These are phyloP conservation scores for Pteromalus puparum DNA, from an alignment of 1,140 invertebrate genomes.

Conservation along the genomic window DNA sequence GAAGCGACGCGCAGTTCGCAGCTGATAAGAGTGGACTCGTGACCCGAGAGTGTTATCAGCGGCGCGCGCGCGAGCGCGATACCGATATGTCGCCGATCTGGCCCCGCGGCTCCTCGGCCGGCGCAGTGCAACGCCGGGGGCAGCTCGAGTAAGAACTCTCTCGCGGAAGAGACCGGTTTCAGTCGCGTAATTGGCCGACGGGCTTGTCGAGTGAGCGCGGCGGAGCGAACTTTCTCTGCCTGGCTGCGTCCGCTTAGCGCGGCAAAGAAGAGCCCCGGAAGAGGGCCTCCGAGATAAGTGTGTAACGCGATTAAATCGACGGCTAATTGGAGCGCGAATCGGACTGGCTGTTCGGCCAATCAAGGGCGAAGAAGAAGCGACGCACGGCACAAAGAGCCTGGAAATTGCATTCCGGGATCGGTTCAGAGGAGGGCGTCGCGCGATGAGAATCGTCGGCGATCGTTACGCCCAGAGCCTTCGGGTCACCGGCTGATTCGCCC, in stretches of 20 bases:
- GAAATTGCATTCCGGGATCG: background rate
- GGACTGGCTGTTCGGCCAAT: too few species aligned
- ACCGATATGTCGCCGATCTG: conserved; percentile 4
- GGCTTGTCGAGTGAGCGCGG: too few species aligned
- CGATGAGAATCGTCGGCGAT: conserved; percentile 4
- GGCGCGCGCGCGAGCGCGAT: background rate
- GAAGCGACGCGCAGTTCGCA: too few species aligned
- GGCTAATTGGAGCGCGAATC: background rate
- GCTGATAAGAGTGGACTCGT: too few species aligned
- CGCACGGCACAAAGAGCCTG: background rate
- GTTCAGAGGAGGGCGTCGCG: background rate
- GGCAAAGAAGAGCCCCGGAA: too few species aligned
- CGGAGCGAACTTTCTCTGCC: background rate
- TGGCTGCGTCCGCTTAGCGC: background rate
- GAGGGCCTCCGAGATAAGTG: background rate
- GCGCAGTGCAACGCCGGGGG: background rate
- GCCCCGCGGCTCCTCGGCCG: background rate
- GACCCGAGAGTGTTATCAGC: too few species aligned
- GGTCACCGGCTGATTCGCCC: conserved; percentile 16
- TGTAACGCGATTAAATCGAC: background rate
- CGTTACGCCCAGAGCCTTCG: background rate
- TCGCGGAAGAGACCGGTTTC: background rate
- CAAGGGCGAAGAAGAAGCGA: background rate
- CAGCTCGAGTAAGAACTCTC: background rate
- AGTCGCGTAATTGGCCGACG: background rate